Percentiles rank a stretch among this genome's conserved stretches.
These are phyloP conservation scores for Zootermopsis nevadensis DNA, from an alignment of 2,888 invertebrate species.

Conservation along the genomic window DNA sequence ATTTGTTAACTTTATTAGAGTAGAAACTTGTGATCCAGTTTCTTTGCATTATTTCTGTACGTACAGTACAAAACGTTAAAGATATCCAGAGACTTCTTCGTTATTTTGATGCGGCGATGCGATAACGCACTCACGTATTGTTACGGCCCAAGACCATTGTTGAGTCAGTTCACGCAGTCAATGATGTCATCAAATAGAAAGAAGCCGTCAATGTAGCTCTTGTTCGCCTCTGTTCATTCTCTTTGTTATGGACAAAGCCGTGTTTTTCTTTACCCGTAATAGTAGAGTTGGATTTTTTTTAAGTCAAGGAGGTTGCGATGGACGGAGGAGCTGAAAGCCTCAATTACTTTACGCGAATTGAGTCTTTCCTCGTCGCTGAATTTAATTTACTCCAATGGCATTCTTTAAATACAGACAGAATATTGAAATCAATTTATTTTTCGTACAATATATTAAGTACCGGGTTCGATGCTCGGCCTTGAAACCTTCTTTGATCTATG, in stretches of 20 bases:
- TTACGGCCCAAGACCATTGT: neutral
- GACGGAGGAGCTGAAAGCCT: too few relatives aligned
- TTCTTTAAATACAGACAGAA: too few relatives aligned
- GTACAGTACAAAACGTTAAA: neutral
- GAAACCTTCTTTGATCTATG: too few relatives aligned
- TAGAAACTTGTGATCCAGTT: neutral
- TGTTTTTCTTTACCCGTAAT: neutral
- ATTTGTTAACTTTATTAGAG: neutral
- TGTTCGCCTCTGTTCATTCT: neutral
- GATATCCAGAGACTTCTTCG: neutral
- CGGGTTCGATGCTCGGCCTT: too few relatives aligned
- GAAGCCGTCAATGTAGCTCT: neutral
- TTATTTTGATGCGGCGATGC: neutral
- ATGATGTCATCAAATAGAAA: neutral
- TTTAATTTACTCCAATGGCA: too few relatives aligned
- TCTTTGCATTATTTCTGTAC: neutral
- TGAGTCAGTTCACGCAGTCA: neutral
- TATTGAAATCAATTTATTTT: too few relatives aligned
- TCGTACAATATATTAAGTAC: too few relatives aligned
- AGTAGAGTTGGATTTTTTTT: neutral
- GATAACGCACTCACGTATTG: neutral
- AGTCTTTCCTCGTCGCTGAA: too few relatives aligned
- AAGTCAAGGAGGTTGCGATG: neutral
- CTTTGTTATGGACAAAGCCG: neutral
- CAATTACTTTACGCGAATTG: too few relatives aligned